Evolutionary conservation across 1,140 invertebrate genomes (phyloP).

Genomic region (Aethina tumida): DNA sequence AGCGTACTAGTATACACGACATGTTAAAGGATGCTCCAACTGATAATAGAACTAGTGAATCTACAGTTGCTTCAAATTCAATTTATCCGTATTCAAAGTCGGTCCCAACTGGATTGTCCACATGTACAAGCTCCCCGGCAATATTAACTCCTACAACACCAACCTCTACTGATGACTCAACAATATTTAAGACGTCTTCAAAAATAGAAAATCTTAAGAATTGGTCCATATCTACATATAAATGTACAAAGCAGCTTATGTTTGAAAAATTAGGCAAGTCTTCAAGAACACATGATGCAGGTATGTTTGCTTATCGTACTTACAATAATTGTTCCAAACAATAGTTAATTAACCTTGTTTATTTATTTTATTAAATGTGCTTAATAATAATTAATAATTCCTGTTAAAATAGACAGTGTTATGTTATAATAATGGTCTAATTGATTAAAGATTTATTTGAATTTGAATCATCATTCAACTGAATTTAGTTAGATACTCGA

Average conservation of each 20-base stretch:
- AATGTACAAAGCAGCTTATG: conserved; percentile 90
- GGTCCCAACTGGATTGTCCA: conserved; percentile 24
- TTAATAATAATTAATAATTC: too few species aligned
- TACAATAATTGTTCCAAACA: too few species aligned
- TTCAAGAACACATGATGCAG: conserved; percentile 81
- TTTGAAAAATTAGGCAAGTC: conserved; percentile 92
- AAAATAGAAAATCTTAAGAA: conserved; percentile 86
- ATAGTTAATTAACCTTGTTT: too few species aligned
- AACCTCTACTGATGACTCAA: conserved; percentile 49
- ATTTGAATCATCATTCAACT: too few species aligned
- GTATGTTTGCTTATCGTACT: too few species aligned
- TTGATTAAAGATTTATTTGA: too few species aligned
- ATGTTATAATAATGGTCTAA: too few species aligned
- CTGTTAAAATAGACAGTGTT: too few species aligned
- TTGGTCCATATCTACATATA: conserved; percentile 96
- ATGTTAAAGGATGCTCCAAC: conserved; percentile 77
- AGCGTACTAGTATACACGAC: conserved; percentile 64
- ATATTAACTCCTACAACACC: conserved; percentile 39
- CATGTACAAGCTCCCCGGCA: conserved; percentile 30
- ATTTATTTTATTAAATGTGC: too few species aligned
- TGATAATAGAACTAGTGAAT: conserved; percentile 67
- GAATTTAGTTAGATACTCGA: too few species aligned
- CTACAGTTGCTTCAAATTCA: conserved; percentile 40
- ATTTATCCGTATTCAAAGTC: conserved; percentile 24
- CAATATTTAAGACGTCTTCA: conserved; percentile 52